Conservation (phyloP, 92 coral and sea anemone genomes). For the Heliopora coerulea region DNA sequence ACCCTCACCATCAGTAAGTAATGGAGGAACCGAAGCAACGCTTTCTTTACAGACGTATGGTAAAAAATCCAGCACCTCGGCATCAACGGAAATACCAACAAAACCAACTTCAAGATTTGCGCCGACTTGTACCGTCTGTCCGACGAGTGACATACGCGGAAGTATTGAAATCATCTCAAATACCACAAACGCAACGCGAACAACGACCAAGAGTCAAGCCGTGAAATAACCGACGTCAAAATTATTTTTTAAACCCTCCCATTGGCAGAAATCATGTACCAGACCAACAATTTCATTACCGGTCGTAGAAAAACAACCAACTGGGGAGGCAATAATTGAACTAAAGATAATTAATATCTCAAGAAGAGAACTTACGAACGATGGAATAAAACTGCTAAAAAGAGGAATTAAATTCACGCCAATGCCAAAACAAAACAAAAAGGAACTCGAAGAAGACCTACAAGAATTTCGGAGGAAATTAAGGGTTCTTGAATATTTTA, state of each 20-base stretch:
- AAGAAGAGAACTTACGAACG: slow-evolving; percentile 25
- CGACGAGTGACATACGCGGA: neutral
- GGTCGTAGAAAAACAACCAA: neutral
- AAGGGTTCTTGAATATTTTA: neutral
- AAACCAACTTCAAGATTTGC: neutral
- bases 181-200: neutral
- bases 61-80: neutral
- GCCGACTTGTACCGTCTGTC: neutral
- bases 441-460: slow-evolving; percentile 51
- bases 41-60: neutral
- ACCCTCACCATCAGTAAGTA: too few relatives aligned
- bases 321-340: neutral
- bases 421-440: slow-evolving; percentile 43
- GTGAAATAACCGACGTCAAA: neutral
- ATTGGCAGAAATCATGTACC: neutral
- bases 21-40: too few relatives aligned
- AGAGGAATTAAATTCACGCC: slow-evolving; percentile 48
- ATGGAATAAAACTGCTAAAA: slow-evolving; percentile 32
- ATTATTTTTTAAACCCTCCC: slow-evolving; percentile 11
- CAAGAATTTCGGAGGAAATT: slow-evolving; percentile 41
- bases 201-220: neutral
- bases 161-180: too few relatives aligned
- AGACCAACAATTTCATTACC: neutral
- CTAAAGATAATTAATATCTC: slow-evolving; percentile 36
- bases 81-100: neutral